A percentile compares a stretch with the other conserved stretches of the same genome.
These are phyloP conservation scores for Melieria crassipennis DNA, from an alignment of 2,888 invertebrate species.

Conservation along the genomic window DNA sequence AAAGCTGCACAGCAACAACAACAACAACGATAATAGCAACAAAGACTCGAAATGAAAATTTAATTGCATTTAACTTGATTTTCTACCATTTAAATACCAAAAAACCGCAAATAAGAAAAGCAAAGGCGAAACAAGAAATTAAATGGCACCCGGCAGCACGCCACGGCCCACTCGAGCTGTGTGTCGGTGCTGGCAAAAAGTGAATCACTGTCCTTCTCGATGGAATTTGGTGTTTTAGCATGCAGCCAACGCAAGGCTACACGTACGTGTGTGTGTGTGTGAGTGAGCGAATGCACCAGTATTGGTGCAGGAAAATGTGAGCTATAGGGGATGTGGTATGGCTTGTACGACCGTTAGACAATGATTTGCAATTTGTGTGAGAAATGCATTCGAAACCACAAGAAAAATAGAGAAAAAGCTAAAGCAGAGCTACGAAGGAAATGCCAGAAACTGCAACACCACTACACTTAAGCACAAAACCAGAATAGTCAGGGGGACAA, in stretches of 20 bases:
- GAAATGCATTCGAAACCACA: conserved; percentile 58
- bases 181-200: neutral
- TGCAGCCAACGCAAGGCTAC: neutral
- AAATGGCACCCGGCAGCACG: conserved; percentile 1
- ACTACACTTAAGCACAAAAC: neutral
- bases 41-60: no score
- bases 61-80: neutral
- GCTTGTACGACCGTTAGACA: conserved; percentile 52
- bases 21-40: no score
- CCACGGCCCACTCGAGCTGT: neutral
- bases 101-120: neutral
- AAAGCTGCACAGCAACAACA: no score
- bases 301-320: neutral
- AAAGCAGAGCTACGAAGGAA: no score
- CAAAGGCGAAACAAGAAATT: conserved; percentile 1
- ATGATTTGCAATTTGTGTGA: conserved; percentile 60
- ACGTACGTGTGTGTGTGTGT: neutral
- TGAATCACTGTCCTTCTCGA: conserved; percentile 15
- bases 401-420: conserved; percentile 24
- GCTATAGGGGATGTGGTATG: neutral
- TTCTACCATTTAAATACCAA: neutral
- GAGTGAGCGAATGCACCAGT: neutral
- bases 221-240: conserved; percentile 10
- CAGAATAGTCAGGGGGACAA: neutral
- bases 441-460: neutral